These are phyloP conservation scores for Channa maculata DNA, from an alignment of 2,113 vertebrate genomes.

Conservation along the genomic window DNA sequence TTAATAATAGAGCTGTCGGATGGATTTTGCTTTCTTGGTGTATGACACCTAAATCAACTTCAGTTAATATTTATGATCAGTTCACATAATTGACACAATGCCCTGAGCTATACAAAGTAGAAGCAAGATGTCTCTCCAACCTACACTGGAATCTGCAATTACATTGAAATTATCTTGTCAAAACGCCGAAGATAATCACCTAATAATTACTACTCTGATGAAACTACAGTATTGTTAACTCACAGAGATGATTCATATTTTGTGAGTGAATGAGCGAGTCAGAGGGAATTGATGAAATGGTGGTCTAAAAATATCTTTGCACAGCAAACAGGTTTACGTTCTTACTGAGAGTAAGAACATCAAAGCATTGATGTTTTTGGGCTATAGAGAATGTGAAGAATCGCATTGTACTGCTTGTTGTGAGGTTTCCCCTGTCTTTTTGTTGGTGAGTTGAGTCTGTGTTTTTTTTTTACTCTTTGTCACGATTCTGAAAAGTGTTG, in stretches of 20 bases:
- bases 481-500: too few species aligned
- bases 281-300: background rate
- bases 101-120: background rate
- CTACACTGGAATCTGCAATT: background rate
- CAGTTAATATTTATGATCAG: constrained; percentile 12
- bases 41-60: background rate
- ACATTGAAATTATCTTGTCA: background rate
- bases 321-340: too few species aligned
- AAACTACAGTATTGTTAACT: constrained; percentile 10
- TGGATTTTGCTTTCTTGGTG: constrained; percentile 5
- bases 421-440: too few species aligned
- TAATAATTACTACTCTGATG: constrained; percentile 18
- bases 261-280: constrained; percentile 9
- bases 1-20: constrained; percentile 13
- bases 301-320: too few species aligned
- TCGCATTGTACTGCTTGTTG: too few species aligned
- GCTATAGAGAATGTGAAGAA: too few species aligned
- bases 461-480: too few species aligned
- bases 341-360: too few species aligned
- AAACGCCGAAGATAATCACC: constrained; percentile 1
- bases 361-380: too few species aligned
- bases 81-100: background rate
- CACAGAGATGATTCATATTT: constrained; percentile 15
- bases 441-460: too few species aligned
- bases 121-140: background rate